phyloP scores from a whole-genome alignment of 2,797 vertebrate genomes.

The Tokudaia muenninki region DNA sequence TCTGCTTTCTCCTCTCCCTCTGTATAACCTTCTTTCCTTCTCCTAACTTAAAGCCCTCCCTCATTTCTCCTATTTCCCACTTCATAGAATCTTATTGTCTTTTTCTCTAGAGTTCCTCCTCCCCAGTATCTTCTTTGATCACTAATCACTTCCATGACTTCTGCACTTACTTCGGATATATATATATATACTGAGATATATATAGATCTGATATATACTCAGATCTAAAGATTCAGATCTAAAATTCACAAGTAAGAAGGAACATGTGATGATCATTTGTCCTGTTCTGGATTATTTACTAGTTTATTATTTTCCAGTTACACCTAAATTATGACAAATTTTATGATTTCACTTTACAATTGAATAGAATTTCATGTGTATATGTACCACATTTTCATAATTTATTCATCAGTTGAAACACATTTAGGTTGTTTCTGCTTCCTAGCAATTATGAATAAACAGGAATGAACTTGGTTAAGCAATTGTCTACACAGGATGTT shows the following conservation, averaged over 20 bases:
- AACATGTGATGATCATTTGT: not conserved
- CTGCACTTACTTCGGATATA: not conserved
- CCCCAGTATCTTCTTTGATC: too few relatives aligned
- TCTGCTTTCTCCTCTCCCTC: not conserved
- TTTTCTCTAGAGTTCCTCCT: not conserved
- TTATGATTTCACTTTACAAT: not conserved
- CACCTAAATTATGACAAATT: not conserved
- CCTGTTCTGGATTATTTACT: not conserved
- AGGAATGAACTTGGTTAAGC: not conserved
- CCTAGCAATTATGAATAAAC: not conserved
- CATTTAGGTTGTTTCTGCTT: not conserved
- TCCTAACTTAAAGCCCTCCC: too few relatives aligned
- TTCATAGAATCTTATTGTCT: not conserved
- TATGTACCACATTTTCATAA: not conserved
- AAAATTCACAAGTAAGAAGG: not conserved
- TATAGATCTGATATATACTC: too few relatives aligned
- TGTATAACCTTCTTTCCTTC: too few relatives aligned
- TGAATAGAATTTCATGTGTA: not conserved
- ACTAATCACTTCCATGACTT: not conserved
- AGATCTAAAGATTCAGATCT: not conserved
- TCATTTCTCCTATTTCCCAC: not conserved
- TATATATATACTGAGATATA: too few relatives aligned
- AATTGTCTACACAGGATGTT: not conserved
- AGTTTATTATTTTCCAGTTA: not conserved
- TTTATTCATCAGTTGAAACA: not conserved